A percentile compares a stretch with the other conserved stretches of the same genome.
These are phyloP conservation scores for Rhinolophus sinicus DNA, from an alignment of 2,113 vertebrate genomes.

Conservation along the genomic window DNA sequence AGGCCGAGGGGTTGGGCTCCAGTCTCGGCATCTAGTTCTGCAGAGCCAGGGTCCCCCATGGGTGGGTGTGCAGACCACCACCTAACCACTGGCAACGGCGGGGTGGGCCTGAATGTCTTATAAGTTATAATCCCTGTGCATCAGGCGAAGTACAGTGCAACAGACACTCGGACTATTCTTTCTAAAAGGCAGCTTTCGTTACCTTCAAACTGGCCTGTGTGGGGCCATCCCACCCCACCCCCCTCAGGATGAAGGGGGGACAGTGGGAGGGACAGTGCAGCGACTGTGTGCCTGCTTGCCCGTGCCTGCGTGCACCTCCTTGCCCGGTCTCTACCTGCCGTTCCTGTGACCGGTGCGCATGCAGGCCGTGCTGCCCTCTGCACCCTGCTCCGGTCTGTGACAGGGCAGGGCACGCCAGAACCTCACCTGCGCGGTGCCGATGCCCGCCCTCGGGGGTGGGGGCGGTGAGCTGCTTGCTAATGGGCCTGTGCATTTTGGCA, in stretches of 20 bases:
- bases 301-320: neutral
- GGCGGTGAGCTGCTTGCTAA: neutral
- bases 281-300: neutral
- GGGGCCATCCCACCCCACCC: neutral
- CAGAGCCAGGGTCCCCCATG: neutral
- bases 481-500: slow-evolving; percentile 65
- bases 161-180: accelerated
- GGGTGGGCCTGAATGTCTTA: neutral
- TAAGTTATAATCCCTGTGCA: neutral
- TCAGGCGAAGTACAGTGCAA: neutral
- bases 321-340: neutral
- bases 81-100: neutral
- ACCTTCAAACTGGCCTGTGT: neutral
- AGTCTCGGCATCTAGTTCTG: neutral
- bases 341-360: neutral
- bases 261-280: neutral
- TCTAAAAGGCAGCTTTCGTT: neutral
- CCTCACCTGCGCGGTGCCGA: neutral
- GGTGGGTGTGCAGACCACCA: neutral
- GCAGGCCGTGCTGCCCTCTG: neutral
- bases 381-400: neutral
- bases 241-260: neutral
- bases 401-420: neutral
- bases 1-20: neutral
- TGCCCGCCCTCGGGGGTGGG: accelerated